Evolutionary conservation across 2,113 vertebrate genomes (phyloP), one percentile per base, ranked within the genome.

Genomic region (Cyprinodon variegatus): DNA sequence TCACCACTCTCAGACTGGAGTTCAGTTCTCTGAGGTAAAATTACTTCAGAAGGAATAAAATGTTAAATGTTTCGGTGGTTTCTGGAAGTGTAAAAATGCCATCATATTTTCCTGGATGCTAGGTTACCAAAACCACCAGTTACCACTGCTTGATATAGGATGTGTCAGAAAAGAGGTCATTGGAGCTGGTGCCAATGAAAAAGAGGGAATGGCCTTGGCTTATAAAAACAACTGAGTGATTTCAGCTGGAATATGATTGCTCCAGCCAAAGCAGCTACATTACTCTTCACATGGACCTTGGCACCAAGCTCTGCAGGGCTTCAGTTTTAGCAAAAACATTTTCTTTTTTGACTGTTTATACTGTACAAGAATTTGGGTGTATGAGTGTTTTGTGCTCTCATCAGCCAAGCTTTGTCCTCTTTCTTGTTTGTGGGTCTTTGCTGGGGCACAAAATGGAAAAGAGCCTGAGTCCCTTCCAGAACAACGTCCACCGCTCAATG

Each of bases 401-500:
- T 71, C 45, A 22, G 38, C 57, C 43, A 53, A 62, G 43, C 36
- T 81, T 61, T 36, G 17, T 66, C 71, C 63, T 81, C 63, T 38
- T 65, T 70, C 39, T 75, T 57, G 75, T 78, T 78, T 81, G 79
- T 80, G 65, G 79, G 64, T 11, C 70, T 85, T 53, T 66, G 68
- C 68, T 15, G 53, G 61, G 79, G 68, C 43, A 76, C 77, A 70
- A 70, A 81, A 74, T 66, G 61, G 74, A 77, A 68, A 83, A 68
- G 69, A 64, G 86, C 17, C 71, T 74, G 88, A 85, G 83, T 83
- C 74, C 61, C 71, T 76, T 91, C 89, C 86, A 87, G 68, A 87
- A 88, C 83, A 61, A 90, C 90, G 91, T 88, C 84, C 85, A 79
- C 77, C 83, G 85, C 85, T 53, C 70, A 83, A 77, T 90, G 84